Conservation (phyloP, 2,888 invertebrate genomes). For the Spicauda simplicius region DNA sequence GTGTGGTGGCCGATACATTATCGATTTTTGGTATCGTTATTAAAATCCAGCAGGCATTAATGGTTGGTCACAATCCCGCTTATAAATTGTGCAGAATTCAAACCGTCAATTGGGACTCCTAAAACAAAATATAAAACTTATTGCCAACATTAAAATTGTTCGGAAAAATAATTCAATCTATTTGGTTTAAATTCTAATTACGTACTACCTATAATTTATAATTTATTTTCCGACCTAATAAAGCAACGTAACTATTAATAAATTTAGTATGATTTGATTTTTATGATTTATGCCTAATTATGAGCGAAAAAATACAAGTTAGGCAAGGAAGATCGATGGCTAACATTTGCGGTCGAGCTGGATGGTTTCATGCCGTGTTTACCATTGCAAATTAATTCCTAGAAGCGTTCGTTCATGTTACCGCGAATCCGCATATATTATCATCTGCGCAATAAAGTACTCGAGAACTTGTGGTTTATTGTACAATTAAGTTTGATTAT, state of each 20-base stretch:
- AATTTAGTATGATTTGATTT: no score
- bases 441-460: conserved; percentile 24
- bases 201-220: no score
- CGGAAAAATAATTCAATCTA: no score
- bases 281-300: neutral
- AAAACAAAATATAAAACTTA: no score
- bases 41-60: conserved; percentile 36
- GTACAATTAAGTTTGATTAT: conserved; percentile 27
- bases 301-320: neutral
- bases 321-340: neutral
- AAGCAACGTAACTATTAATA: no score
- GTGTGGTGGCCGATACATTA: conserved; percentile 44
- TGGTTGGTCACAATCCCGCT: conserved; percentile 23
- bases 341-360: conserved; percentile 6
- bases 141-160: no score
- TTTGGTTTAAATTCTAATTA: no score
- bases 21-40: conserved; percentile 44
- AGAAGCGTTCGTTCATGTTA: conserved; percentile 33
- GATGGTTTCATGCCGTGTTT: conserved; percentile 27
- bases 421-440: conserved; percentile 33
- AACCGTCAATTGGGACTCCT: no score
- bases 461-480: conserved; percentile 32
- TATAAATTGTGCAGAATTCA: neutral
- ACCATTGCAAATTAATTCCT: conserved; percentile 33
- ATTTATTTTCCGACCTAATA: no score